Base-by-base conservation (phyloP, 1,140 invertebrate species). In the Radopholus similis region DNA sequence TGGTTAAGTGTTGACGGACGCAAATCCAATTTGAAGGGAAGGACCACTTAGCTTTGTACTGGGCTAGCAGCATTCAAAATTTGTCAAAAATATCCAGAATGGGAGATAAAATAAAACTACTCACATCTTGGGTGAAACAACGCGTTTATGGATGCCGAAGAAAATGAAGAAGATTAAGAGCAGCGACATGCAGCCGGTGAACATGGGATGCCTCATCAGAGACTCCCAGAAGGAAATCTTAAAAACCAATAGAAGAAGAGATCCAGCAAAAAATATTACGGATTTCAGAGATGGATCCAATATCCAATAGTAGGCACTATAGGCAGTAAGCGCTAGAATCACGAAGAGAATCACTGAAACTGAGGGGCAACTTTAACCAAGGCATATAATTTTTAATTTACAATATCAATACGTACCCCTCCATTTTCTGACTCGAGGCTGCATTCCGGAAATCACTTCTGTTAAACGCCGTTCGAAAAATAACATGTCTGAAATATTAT, bases 141-240 rank as follows among this genome's bases (percentile, higher is more conserved):
- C 68, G n/a, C 65, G 68, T 44, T 70, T 70, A 37, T 70, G 68
- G 51, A 70, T 56, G 32, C 68, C 68, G 47, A 72, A 70, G 35
- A 70, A 37, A 37, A 70, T n/a, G 34, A 70, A 70, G 21, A 70
- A 35, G 18, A 71, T 18, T 6, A 70, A 26, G 13, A 70, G 47
- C 18, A 72, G n/a, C 4, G 21, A 34, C 15, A 70, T 30, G 54
- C 68, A 70, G 21, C 30, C 15, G 13, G 68, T 71, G 53, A 70
- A 70, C 34, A 70, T 32, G n/a, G 69, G 54, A 72, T 70, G 68
- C 18, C 59, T 73, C 8, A 23, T 21, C 37, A 70, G 40, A 8
- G 68, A 70, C 30, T 70, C 68, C 21, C 70, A 57, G 11, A 70
- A 34, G 21, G 68, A 71, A 59, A 70, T 71, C 68, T 70, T 55